Base-by-base conservation (phyloP, 2,113 vertebrate genomes). In the Pluvianellus socialis region DNA sequence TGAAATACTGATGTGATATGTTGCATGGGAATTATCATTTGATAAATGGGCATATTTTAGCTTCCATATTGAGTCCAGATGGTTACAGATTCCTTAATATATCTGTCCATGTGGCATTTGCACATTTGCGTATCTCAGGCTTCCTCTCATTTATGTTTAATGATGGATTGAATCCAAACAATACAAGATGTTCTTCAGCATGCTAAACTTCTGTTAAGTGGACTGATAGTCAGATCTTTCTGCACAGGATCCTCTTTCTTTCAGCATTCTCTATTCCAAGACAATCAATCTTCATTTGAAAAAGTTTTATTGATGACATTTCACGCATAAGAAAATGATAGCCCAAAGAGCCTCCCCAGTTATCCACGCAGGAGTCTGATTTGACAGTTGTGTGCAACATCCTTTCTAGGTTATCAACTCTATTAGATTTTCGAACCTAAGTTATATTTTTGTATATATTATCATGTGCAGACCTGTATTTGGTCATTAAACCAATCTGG, bases 181-280 rank as follows among this genome's bases (percentile, higher is more conserved):
- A 96, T 97, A 49, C 97, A 98, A 98, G 97, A 98, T 98, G 98
- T 96, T 98, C 95, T 92, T 92, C 97, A 97, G 79, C 93, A 97
- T 97, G 94, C 86, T 97, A 90, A 94, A 70, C 86, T 98, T 97
- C 95, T 98, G 93, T 84, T 96, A 94, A 97, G 56, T 93, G 94
- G 95, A 95, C 90, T 77, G 88, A 94, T 49, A 96, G 82, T 91
- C 66, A 86, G 77, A 84, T 93, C 6, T 18, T 73, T 93, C 94
- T 96, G 75, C 52, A 74, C 6, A 88, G 20, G 35, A 65, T 91
- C n/a, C 30, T 90, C 62, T 90, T 86, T 88, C 19, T 88, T 58
- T 96, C 62, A 90, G 33, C 0, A 0, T 65, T 49, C 23, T 61
- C 50, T 74, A 65, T 91, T 95, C 38, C 42, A 66, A 92, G 84